A percentile compares a stretch with the other conserved stretches of the same genome.
phyloP scores from a whole-genome alignment of 2,113 vertebrate genomes.

The Dicentrarchus labrax region DNA sequence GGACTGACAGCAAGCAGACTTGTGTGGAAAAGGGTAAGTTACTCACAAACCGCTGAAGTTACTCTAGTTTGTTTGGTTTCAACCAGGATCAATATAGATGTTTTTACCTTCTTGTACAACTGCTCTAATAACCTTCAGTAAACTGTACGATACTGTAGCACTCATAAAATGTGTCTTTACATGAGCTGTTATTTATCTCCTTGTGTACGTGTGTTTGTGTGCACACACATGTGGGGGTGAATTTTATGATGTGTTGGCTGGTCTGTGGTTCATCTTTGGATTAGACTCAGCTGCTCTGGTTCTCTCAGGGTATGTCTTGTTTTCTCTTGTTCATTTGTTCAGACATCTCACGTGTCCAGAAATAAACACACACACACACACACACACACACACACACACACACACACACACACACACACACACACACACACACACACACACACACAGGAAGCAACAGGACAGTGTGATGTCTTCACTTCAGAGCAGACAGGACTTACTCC shows the following conservation, averaged over 20 bases:
- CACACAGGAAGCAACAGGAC: slow-evolving; percentile 64
- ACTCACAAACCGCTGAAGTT: slow-evolving; percentile 49
- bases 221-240: slow-evolving; percentile 34
- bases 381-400: slow-evolving; percentile 58
- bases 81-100: slow-evolving; percentile 10
- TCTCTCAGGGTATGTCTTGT: slow-evolving; percentile 63
- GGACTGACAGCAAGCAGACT: slow-evolving; percentile 56
- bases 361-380: slow-evolving; percentile 63
- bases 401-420: slow-evolving; percentile 37
- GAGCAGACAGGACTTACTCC: slow-evolving; percentile 38
- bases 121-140: neutral
- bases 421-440: slow-evolving; percentile 41
- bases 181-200: slow-evolving; percentile 35
- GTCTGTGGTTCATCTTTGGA: slow-evolving; percentile 49
- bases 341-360: slow-evolving; percentile 73
- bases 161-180: neutral
- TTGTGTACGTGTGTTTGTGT: slow-evolving; percentile 29
- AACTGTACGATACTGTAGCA: slow-evolving; percentile 5
- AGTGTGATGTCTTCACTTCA: slow-evolving; percentile 61
- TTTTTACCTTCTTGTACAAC: slow-evolving; percentile 35
- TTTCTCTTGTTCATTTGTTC: slow-evolving; percentile 71
- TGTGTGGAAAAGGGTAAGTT: slow-evolving; percentile 68
- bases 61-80: slow-evolving; percentile 29
- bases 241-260: slow-evolving; percentile 46
- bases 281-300: slow-evolving; percentile 68